Conservation (phyloP, 2,113 vertebrate species). For the Tichodroma muraria region DNA sequence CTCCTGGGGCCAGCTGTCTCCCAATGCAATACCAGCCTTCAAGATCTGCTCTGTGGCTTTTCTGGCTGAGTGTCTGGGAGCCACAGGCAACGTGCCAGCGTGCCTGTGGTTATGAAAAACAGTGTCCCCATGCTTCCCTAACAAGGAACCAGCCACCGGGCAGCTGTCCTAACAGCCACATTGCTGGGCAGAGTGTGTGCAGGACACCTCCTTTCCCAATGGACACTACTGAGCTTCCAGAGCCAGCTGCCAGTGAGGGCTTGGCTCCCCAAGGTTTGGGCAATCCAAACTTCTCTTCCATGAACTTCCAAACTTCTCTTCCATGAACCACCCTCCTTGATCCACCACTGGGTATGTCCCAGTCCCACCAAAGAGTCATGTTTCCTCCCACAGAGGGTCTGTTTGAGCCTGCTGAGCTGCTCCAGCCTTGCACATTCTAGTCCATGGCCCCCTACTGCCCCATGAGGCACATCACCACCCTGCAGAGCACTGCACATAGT, state of each 20-base stretch:
- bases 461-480: not conserved
- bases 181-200: not conserved
- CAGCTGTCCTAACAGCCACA: not conserved
- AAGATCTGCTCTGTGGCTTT: not conserved
- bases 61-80: not conserved
- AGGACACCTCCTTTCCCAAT: not conserved
- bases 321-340: not conserved
- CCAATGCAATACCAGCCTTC: not conserved
- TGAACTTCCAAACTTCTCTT: not conserved
- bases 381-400: not conserved
- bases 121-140: not conserved
- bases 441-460: not conserved
- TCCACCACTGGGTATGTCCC: not conserved
- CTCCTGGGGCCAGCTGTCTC: not conserved
- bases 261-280: not conserved
- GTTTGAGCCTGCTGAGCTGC: not conserved
- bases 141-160: not conserved
- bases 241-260: not conserved
- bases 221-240: not conserved
- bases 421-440: not conserved
- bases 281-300: not conserved
- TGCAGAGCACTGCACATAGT: accelerated
- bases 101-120: not conserved
- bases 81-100: not conserved
- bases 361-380: not conserved